Percentiles rank a stretch among this genome's conserved stretches.
These are phyloP conservation scores for Lasiurus borealis DNA, from an alignment of 2,113 vertebrate species.

Conservation along the genomic window DNA sequence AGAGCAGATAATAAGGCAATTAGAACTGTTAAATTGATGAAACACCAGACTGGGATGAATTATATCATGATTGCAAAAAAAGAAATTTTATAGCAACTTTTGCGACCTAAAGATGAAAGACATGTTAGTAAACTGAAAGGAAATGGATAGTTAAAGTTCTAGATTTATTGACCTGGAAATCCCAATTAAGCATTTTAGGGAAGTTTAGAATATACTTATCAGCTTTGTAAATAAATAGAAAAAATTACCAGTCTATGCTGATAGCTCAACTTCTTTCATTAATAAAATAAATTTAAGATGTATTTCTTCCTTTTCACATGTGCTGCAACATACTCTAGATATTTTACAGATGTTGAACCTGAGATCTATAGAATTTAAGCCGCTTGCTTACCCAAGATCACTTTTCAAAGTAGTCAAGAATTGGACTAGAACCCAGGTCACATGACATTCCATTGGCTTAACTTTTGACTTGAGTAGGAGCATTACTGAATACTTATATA, in stretches of 20 bases:
- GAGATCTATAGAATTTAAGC: slow-evolving; percentile 17
- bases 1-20: slow-evolving; percentile 84
- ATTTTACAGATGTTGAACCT: slow-evolving; percentile 32
- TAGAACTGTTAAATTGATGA: slow-evolving; percentile 82
- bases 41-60: slow-evolving; percentile 79
- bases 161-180: slow-evolving; percentile 74
- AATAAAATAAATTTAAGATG: slow-evolving; percentile 62
- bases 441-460: slow-evolving; percentile 1
- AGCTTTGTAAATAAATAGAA: slow-evolving; percentile 74
- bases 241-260: slow-evolving; percentile 40
- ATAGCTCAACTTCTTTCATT: slow-evolving; percentile 59
- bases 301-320: slow-evolving; percentile 22
- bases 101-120: slow-evolving; percentile 58
- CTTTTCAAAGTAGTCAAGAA: background rate
- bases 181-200: slow-evolving; percentile 63
- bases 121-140: slow-evolving; percentile 59
- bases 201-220: slow-evolving; percentile 62
- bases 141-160: slow-evolving; percentile 71
- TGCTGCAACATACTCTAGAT: background rate
- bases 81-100: slow-evolving; percentile 77
- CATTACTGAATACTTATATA: background rate
- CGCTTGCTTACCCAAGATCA: background rate
- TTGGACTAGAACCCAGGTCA: background rate
- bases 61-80: slow-evolving; percentile 77
- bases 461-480: slow-evolving; percentile 27